phyloP scores from a whole-genome alignment of 1,140 invertebrate genomes.

The Listronotus bonariensis region DNA sequence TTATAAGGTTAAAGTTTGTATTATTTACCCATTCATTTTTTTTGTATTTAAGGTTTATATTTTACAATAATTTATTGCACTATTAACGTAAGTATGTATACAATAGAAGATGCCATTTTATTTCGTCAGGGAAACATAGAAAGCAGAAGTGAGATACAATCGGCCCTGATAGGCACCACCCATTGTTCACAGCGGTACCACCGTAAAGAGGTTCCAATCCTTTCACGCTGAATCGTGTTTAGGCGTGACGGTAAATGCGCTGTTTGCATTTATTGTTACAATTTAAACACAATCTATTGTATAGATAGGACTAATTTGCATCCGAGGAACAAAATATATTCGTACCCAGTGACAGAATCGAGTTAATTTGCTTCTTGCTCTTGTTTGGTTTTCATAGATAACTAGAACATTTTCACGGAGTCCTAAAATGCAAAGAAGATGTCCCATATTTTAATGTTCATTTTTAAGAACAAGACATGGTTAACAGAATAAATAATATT shows the following conservation, averaged over 20 bases:
- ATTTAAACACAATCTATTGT: slow-evolving; percentile 37
- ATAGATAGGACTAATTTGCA: slow-evolving; percentile 36
- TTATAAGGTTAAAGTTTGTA: too few relatives aligned
- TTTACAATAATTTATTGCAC: neutral
- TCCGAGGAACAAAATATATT: slow-evolving; percentile 17
- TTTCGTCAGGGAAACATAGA: slow-evolving; percentile 22
- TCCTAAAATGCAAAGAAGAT: too few relatives aligned
- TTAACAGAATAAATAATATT: too few relatives aligned
- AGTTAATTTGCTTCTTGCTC: slow-evolving; percentile 13
- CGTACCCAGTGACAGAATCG: slow-evolving; percentile 13
- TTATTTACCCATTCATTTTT: too few relatives aligned
- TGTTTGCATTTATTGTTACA: slow-evolving; percentile 40
- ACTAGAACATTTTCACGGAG: neutral
- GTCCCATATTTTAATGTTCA: too few relatives aligned
- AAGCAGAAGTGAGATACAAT: slow-evolving; percentile 30
- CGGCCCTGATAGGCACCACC: slow-evolving; percentile 39
- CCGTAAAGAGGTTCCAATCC: slow-evolving; percentile 33
- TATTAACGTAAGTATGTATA: neutral
- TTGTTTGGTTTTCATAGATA: neutral
- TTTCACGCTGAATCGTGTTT: slow-evolving; percentile 40
- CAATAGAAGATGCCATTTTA: slow-evolving; percentile 29
- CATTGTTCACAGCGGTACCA: slow-evolving; percentile 37
- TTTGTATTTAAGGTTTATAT: too few relatives aligned
- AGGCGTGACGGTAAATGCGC: slow-evolving; percentile 40
- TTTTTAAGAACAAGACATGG: too few relatives aligned